Percentiles rank a stretch among this genome's conserved stretches.
Conservation (phyloP, 2,797 vertebrate species). For the Peromyscus nudipes region DNA sequence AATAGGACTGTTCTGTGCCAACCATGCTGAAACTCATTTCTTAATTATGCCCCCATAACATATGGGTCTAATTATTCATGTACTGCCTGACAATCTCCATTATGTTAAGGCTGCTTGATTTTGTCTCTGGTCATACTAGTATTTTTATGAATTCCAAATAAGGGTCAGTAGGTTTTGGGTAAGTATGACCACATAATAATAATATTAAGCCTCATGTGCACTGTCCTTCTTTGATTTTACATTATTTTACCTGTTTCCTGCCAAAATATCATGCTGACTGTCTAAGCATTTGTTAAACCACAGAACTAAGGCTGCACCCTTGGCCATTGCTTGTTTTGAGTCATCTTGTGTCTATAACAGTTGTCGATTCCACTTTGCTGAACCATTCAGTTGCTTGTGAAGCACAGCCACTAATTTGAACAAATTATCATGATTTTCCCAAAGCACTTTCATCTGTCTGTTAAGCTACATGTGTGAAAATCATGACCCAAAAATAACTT, state of each 20-base stretch:
- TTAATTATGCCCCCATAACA: background rate
- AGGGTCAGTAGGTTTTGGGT: conserved; percentile 15
- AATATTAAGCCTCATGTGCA: background rate
- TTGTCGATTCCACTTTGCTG: conserved; percentile 2
- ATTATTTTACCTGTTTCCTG: background rate
- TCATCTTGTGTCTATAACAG: conserved; percentile 49
- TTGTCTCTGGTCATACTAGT: background rate
- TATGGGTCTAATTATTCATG: background rate
- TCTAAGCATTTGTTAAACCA: background rate
- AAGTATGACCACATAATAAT: background rate
- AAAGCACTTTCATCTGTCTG: conserved; percentile 30
- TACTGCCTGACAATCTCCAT: background rate
- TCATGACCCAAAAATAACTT: conserved; percentile 2
- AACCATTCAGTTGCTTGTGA: background rate
- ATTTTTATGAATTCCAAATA: background rate
- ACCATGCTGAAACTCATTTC: background rate
- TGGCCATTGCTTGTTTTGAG: conserved; percentile 33
- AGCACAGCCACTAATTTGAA: background rate
- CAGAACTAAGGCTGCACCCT: background rate
- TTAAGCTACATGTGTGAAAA: conserved; percentile 1
- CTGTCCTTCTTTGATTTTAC: background rate
- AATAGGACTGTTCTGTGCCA: background rate
- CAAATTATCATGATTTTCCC: background rate
- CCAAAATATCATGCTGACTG: background rate
- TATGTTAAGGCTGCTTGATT: background rate